phyloP scores from a whole-genome alignment of 30 jellyfish, hydroid and myxozoan genomes.

The Nemopilema nomurai region DNA sequence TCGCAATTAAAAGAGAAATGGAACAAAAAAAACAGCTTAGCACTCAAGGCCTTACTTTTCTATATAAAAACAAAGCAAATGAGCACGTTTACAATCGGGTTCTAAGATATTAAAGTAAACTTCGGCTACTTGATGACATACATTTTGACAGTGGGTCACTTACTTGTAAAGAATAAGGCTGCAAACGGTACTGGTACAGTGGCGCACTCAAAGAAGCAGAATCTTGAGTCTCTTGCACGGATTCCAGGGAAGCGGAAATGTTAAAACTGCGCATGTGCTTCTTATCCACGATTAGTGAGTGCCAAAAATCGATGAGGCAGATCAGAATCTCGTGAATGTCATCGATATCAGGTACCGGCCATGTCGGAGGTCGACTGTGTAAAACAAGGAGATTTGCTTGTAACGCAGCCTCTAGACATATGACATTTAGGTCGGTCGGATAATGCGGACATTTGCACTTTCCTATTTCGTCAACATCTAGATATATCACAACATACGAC shows the following conservation, averaged over 20 bases:
- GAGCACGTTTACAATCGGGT: no score
- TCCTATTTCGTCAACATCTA: no score
- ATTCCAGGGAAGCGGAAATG: conserved; percentile 81
- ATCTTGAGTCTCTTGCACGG: conserved; percentile 85
- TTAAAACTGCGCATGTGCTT: conserved; percentile 79
- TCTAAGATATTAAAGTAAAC: no score
- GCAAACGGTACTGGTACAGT: conserved; percentile 51
- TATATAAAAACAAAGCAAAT: no score
- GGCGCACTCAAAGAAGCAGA: conserved; percentile 13
- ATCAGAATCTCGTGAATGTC: conserved; percentile 66
- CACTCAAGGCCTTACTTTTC: no score
- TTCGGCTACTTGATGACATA: no score
- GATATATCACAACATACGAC: no score
- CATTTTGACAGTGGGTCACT: not conserved
- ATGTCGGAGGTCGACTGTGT: conserved; percentile 81
- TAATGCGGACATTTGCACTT: no score
- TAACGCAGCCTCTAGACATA: no score
- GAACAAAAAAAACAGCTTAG: not conserved
- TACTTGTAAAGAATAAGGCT: conserved; percentile 37
- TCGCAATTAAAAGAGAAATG: not conserved
- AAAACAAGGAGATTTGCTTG: not conserved
- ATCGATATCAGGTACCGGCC: conserved; percentile 93
- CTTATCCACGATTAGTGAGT: conserved; percentile 78
- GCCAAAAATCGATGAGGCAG: conserved; percentile 79
- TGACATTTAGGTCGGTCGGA: no score